Percentiles rank a stretch among this genome's conserved stretches.
Conservation (phyloP, 2,113 vertebrate genomes). For the Acanthisitta chloris region DNA sequence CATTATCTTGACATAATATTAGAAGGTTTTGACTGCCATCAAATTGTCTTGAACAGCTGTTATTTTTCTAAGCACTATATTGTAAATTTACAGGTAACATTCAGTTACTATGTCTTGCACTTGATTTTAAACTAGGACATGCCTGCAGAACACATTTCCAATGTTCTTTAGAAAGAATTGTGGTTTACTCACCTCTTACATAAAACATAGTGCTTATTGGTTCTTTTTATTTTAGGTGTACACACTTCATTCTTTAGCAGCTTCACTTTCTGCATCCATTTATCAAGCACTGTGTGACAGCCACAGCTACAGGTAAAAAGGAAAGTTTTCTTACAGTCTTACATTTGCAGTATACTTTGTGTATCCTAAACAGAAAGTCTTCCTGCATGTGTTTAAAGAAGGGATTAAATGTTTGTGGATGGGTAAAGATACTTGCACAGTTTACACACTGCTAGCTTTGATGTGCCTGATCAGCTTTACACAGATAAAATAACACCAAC, state of each 20-base stretch:
- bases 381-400: not conserved
- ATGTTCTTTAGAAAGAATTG: not conserved
- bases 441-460: not conserved
- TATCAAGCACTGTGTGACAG: conserved; percentile 98
- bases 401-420: not conserved
- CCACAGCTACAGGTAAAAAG: conserved; percentile 95
- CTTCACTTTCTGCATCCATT: conserved; percentile 95
- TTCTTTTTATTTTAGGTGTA: conserved; percentile 82
- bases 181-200: not conserved
- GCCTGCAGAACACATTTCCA: not conserved
- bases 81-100: not conserved
- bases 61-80: not conserved
- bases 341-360: not conserved
- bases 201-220: not conserved
- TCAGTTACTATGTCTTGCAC: not conserved
- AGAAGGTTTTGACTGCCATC: not conserved
- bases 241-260: conserved; percentile 91
- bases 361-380: not conserved
- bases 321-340: not conserved
- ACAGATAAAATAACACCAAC: not conserved
- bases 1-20: not conserved
- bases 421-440: not conserved
- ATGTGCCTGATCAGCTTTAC: not conserved
- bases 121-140: not conserved
- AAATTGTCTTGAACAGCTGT: not conserved